phyloP scores from a whole-genome alignment of 2,888 invertebrate species.

The Cepaea hortensis region DNA sequence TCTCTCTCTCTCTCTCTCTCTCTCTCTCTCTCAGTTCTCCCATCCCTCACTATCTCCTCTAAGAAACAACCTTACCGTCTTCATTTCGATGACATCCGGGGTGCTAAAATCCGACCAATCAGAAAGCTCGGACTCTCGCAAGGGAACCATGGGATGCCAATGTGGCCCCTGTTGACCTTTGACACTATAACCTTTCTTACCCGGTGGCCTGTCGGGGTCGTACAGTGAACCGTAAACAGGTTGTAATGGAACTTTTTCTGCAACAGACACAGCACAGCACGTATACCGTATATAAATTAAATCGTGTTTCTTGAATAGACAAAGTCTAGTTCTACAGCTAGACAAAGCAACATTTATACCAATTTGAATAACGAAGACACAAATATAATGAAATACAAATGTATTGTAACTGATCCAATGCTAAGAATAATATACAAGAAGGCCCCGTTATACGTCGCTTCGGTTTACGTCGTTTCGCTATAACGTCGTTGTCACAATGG shows the following conservation, averaged over 20 bases:
- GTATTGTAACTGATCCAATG: too few species aligned
- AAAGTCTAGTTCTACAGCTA: too few species aligned
- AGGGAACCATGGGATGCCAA: slow-evolving; percentile 49
- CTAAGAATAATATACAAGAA: too few species aligned
- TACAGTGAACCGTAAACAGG: slow-evolving; percentile 48
- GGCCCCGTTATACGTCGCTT: too few species aligned
- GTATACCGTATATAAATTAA: too few species aligned
- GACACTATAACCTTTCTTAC: slow-evolving; percentile 41
- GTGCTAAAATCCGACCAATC: slow-evolving; percentile 58
- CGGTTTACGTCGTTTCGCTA: too few species aligned
- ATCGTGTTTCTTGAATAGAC: too few species aligned
- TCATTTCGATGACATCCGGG: slow-evolving; percentile 59
- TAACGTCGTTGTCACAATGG: too few species aligned
- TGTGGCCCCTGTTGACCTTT: slow-evolving; percentile 24
- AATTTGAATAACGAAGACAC: too few species aligned
- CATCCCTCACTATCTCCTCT: too few species aligned
- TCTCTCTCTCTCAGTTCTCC: background rate
- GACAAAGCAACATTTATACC: too few species aligned
- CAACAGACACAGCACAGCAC: background rate
- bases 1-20: background rate
- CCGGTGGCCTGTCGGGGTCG: slow-evolving; percentile 39
- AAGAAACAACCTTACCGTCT: slow-evolving; percentile 50
- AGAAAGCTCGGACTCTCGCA: slow-evolving; percentile 46
- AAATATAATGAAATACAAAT: too few species aligned
- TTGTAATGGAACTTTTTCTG: slow-evolving; percentile 41